Base-by-base conservation (phyloP, 2,888 invertebrate genomes). In the Acanthacorydalis orientalis region DNA sequence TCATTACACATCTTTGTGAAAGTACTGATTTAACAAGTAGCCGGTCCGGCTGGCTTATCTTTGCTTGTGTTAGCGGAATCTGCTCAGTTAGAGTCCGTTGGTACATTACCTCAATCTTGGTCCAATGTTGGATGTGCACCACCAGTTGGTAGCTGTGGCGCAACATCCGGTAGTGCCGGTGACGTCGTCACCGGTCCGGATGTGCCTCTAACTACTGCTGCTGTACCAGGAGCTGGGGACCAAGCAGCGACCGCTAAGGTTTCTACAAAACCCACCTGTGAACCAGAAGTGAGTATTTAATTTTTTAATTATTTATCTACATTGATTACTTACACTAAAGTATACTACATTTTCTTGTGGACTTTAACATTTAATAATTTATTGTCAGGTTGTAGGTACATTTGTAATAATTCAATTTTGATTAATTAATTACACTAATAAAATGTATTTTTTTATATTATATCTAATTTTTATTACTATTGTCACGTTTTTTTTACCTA, bases 51-150 rank as follows among this genome's bases (percentile, higher is more conserved):
- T 56, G 51, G 54, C 51, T 51, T 55, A 54, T 56, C 50, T 49
- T 57, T 56, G 51, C 54, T 53, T 56, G 56, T 55, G 54, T 53
- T 52, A 60, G 59, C 55, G 47, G 57, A 59, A 49, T 54, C 55
- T 41, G 53, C 56, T 42, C 53, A 46, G 31, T 23, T 33, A 31
- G 46, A 46, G 23, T 33, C 35, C 31, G 40, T 14, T 16, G 42
- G 35, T 35, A 32, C 35, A 34, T 23, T 38, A 16, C 12, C 10
- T n/a, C 16, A 15, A 43, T 46, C 34, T 7, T 43, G 15, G 9
- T 16, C 46, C 16, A 33, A 34, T 40, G 43, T 23, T 47, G 43
- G 38, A 43, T n/a, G 16, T 15, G 46, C 35, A 46, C 39, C 50
- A 45, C 23, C 47, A 42, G 16, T 15, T 9, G 37, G 33, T 12